These are phyloP conservation scores for Brachypodius melanocephalos DNA, from an alignment of 2,113 vertebrate genomes.

Conservation along the genomic window DNA sequence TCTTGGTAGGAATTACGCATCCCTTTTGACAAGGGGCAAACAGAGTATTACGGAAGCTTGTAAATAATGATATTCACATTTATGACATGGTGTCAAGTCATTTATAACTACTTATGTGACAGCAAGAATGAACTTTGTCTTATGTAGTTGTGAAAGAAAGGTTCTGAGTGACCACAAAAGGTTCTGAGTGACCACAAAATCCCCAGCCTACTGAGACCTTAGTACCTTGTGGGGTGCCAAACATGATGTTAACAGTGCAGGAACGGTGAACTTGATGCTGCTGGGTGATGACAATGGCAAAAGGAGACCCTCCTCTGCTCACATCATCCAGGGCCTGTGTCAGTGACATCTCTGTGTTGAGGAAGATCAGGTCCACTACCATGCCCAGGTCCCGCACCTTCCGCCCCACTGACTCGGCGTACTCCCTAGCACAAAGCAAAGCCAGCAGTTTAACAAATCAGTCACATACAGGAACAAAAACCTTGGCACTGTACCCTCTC, in stretches of 20 bases:
- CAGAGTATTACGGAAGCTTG: neutral
- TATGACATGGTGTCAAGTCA: neutral
- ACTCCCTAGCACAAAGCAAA: conserved; percentile 81
- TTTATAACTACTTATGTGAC: neutral
- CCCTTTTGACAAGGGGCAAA: neutral
- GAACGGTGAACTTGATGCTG: conserved; percentile 97
- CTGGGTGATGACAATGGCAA: conserved; percentile 96
- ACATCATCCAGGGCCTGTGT: conserved; percentile 96
- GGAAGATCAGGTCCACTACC: conserved; percentile 98
- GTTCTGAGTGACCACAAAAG: neutral
- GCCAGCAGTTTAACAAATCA: neutral
- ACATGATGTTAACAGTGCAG: conserved; percentile 98
- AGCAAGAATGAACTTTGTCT: neutral
- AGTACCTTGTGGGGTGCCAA: conserved; percentile 95
- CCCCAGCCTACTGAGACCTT: neutral
- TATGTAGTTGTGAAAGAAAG: neutral
- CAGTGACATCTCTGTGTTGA: conserved; percentile 96
- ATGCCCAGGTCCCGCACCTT: conserved; percentile 95
- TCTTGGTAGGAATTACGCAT: neutral
- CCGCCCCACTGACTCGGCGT: conserved; percentile 94
- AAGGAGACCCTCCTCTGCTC: conserved; percentile 91
- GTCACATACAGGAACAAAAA: neutral
- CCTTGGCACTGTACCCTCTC: neutral
- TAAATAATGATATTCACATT: neutral
- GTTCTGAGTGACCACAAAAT: neutral